Evolutionary conservation across 2,113 vertebrate species (phyloP).

Genomic region (Datnioides undecimradiatus): DNA sequence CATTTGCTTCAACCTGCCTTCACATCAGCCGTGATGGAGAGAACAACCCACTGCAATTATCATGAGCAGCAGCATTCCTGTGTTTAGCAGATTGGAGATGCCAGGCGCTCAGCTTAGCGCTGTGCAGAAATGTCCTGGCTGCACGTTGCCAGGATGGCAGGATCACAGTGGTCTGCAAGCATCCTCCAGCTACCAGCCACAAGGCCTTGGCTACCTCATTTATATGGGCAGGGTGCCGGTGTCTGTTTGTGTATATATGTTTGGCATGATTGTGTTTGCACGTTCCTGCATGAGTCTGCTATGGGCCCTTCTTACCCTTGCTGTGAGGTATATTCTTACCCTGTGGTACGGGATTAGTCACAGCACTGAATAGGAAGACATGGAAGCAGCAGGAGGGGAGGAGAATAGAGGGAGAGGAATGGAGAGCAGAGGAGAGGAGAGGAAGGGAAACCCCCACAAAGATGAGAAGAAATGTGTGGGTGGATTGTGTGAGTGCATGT

Average conservation of each 20-base stretch:
- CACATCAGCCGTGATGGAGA: constrained; percentile 54
- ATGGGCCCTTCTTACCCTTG: constrained; percentile 46
- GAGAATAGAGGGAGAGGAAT: constrained; percentile 2
- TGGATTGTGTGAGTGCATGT: constrained; percentile 45
- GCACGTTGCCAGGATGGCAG: constrained; percentile 54
- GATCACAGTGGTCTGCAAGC: constrained; percentile 67
- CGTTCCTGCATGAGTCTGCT: constrained; percentile 32
- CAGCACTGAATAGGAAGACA: constrained; percentile 63
- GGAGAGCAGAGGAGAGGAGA: constrained; percentile 12
- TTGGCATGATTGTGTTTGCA: constrained; percentile 49
- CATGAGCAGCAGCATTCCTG: constrained; percentile 63
- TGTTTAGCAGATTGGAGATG: constrained; percentile 70
- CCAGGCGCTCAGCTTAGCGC: constrained; percentile 63
- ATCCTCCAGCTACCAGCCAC: constrained; percentile 59
- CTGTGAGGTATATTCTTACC: constrained; percentile 72
- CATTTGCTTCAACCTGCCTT: constrained; percentile 54
- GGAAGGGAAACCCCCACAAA: constrained; percentile 52
- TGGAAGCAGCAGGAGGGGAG: constrained; percentile 37
- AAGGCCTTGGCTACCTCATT: constrained; percentile 62
- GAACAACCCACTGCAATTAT: constrained; percentile 60
- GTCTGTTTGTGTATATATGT: constrained; percentile 59
- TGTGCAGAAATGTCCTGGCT: constrained; percentile 70
- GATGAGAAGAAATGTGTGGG: constrained; percentile 58
- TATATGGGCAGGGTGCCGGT: constrained; percentile 54
- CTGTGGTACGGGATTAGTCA: constrained; percentile 71